Evolutionary conservation across 2,888 invertebrate species (phyloP), one percentile per base, ranked within the genome.

Genomic region (Azorinus chamasolen): DNA sequence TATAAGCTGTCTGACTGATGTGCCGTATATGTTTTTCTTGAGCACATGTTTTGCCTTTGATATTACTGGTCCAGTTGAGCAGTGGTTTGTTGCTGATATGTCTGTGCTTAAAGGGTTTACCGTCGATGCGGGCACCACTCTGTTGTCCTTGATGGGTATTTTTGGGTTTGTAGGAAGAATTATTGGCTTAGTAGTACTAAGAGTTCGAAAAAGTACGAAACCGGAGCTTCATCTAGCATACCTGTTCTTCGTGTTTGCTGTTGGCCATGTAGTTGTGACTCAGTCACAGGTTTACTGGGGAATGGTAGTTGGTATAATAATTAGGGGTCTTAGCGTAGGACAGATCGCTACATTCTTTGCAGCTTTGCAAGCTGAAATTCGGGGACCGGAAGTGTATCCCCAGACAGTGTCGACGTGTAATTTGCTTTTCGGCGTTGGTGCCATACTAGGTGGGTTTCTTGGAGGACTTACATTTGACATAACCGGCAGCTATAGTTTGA

Each of bases 381-480:
- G 62, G 5, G 79, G 79, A 14, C 24, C 50, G 14, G 68, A 68
- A 45, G 5, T 24, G 14, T 79, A 51, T 24, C 66, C 74, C 10
- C 57, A 54, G 37, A 71, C 75, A n/a, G 41, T 68, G 4, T 65
- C 71, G 4, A 53, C 74, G 8, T 46, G 58, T 32, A 58, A 74
- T 24, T 41, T 74, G 18, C 22, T 75, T 3, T 39, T 39, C n/a
- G 79, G 79, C 5, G 10, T 32, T 0, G 53, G 51, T 12, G 43
- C 59, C n/a, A 51, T 58, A 8, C 0, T 72, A 2, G 79, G 79
- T 0, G 79, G 79, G 0, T 68, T 58, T 20, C 45, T 74, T 2
- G 79, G 79, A 0, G 79, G 79, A 8, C 58, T 27, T 18, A 79
- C 59, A 24, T 63, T 53, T 4, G 79, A 79, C 20, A 46, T 71